Percentiles rank a stretch among this genome's conserved stretches.
Conservation (phyloP, 2,797 vertebrate genomes). For the Hozukius guyotensis region DNA sequence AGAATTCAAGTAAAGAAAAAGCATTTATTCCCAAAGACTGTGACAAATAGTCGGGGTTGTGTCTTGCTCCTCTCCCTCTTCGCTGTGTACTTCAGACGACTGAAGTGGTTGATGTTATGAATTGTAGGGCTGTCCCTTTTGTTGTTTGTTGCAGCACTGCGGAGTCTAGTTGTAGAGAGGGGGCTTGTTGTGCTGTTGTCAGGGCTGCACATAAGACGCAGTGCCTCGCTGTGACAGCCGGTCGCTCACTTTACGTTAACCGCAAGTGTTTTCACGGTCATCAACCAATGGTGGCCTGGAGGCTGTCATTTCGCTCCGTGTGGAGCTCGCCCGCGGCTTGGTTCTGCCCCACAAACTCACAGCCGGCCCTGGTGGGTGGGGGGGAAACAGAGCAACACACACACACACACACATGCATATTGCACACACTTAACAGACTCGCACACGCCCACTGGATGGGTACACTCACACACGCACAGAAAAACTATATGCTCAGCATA, state of each 20-base stretch:
- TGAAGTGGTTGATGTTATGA: slow-evolving; percentile 56
- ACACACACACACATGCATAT: slow-evolving; percentile 19
- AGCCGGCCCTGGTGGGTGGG: slow-evolving; percentile 66
- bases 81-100: slow-evolving; percentile 52
- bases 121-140: slow-evolving; percentile 43
- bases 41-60: slow-evolving; percentile 64
- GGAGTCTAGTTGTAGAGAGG: slow-evolving; percentile 48
- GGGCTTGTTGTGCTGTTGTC: slow-evolving; percentile 69
- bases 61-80: slow-evolving; percentile 44
- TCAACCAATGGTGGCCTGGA: slow-evolving; percentile 81
- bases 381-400: slow-evolving; percentile 29
- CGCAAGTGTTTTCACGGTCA: slow-evolving; percentile 82
- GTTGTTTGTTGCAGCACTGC: slow-evolving; percentile 71
- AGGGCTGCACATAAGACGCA: slow-evolving; percentile 58
- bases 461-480: slow-evolving; percentile 28
- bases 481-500: slow-evolving; percentile 81
- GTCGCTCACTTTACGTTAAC: slow-evolving; percentile 80
- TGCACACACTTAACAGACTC: slow-evolving; percentile 20
- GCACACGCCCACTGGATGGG: slow-evolving; percentile 11
- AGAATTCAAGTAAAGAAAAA: slow-evolving; percentile 58
- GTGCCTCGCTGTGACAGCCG: slow-evolving; percentile 74
- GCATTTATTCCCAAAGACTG: slow-evolving; percentile 57
- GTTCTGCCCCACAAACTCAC: slow-evolving; percentile 86
- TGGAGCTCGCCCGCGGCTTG: slow-evolving; percentile 71
- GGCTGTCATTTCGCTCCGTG: slow-evolving; percentile 79